phyloP scores from a whole-genome alignment of 2,113 vertebrate genomes.

The Regulus satrapa region DNA sequence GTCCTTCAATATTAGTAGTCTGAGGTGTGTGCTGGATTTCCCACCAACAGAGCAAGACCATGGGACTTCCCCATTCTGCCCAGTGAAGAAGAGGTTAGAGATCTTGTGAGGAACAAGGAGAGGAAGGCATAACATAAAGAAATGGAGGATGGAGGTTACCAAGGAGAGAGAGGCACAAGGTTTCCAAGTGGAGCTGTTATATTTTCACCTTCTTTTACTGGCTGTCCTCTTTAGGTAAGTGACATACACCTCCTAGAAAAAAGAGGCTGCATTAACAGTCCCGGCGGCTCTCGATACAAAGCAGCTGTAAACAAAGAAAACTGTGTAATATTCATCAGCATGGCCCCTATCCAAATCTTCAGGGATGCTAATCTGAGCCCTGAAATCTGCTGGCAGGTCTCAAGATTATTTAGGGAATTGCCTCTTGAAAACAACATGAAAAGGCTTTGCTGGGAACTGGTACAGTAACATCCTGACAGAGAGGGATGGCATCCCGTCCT shows the following conservation, averaged over 20 bases:
- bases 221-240: not conserved
- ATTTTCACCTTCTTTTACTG: not conserved
- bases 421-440: not conserved
- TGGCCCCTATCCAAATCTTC: not conserved
- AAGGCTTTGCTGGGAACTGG: not conserved
- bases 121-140: not conserved
- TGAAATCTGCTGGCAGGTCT: not conserved
- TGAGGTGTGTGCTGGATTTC: not conserved
- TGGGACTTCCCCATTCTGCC: not conserved
- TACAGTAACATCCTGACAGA: not conserved
- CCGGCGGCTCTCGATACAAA: not conserved
- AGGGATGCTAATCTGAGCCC: not conserved
- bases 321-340: not conserved
- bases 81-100: not conserved
- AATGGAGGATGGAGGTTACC: not conserved
- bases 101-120: not conserved
- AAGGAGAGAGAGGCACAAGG: not conserved
- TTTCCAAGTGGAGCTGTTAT: not conserved
- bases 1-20: not conserved
- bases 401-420: not conserved
- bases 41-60: rapidly evolving
- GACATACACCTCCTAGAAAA: not conserved
- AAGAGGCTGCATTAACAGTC: not conserved
- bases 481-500: not conserved
- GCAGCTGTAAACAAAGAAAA: not conserved